Conservation (phyloP, 2,113 vertebrate species). For the Toxotes jaculatrix region DNA sequence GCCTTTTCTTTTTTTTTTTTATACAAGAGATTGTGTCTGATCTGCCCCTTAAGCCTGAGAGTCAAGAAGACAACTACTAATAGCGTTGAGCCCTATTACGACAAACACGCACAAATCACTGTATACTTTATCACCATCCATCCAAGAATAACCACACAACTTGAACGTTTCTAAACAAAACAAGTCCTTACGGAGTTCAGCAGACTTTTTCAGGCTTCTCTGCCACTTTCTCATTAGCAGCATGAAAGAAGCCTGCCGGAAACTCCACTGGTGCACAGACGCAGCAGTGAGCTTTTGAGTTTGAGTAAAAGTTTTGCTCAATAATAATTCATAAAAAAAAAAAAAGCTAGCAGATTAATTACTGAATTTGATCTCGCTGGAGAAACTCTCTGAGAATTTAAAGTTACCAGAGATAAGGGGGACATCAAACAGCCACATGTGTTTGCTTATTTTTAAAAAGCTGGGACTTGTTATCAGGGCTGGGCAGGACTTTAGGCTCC, state of each 20-base stretch:
- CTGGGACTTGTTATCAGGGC: conserved; percentile 90
- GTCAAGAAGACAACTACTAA: conserved; percentile 2
- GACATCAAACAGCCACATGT: conserved; percentile 91
- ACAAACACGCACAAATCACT: conserved; percentile 18
- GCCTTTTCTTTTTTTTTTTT: not conserved
- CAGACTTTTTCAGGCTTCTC: conserved; percentile 58
- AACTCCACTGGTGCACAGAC: conserved; percentile 58
- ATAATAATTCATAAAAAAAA: conserved; percentile 56
- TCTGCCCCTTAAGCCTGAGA: not conserved
- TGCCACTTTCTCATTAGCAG: conserved; percentile 70
- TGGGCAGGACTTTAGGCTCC: conserved; percentile 82
- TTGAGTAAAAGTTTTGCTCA: conserved; percentile 72
- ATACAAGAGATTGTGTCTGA: not conserved
- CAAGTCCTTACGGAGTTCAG: conserved; percentile 51
- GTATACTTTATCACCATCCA: conserved; percentile 12
- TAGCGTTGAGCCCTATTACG: not conserved
- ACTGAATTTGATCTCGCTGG: conserved; percentile 80
- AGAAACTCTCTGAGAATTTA: conserved; percentile 78
- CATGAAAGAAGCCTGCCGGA: conserved; percentile 69
- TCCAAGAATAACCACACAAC: conserved; percentile 40
- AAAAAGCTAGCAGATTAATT: conserved; percentile 81
- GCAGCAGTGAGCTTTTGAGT: conserved; percentile 65
- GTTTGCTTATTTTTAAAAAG: conserved; percentile 91
- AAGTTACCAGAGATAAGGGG: conserved; percentile 83
- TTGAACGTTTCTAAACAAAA: conserved; percentile 47